Percentiles rank a stretch among this genome's conserved stretches.
Conservation (phyloP, 2,888 invertebrate species). For the Bugula neritina region DNA sequence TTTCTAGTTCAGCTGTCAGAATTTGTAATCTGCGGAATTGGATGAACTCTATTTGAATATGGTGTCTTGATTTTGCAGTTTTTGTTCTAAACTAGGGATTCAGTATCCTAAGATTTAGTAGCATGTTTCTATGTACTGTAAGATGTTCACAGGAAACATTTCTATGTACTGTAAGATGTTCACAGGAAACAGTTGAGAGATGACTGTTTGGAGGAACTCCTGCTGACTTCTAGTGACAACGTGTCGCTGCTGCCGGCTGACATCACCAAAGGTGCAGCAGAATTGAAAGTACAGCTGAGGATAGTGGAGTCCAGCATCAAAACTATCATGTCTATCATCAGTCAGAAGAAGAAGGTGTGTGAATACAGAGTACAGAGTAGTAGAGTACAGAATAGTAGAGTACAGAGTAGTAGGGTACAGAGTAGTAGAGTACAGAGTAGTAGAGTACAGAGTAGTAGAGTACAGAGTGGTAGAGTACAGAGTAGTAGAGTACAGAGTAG, state of each 20-base stretch:
- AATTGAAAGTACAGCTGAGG: neutral
- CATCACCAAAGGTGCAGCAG: neutral
- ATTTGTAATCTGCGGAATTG: too few relatives aligned
- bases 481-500: neutral
- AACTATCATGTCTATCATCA: conserved; percentile 16
- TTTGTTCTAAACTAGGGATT: too few relatives aligned
- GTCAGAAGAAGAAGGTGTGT: conserved; percentile 6
- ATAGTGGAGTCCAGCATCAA: neutral
- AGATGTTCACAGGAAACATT: too few relatives aligned
- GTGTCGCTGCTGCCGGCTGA: neutral
- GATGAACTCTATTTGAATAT: too few relatives aligned
- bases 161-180: too few relatives aligned
- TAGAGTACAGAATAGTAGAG: neutral
- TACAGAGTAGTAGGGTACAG: neutral
- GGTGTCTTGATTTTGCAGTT: too few relatives aligned
- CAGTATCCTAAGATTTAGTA: too few relatives aligned
- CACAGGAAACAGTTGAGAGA: neutral
- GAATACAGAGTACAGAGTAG: neutral
- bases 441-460: neutral
- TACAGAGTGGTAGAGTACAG: neutral
- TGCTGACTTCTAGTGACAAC: neutral
- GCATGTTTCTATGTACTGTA: too few relatives aligned
- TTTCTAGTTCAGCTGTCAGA: too few relatives aligned
- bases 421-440: neutral
- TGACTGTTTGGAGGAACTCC: neutral